Conservation (phyloP, 2,113 vertebrate species). For the Cottus gobio region DNA sequence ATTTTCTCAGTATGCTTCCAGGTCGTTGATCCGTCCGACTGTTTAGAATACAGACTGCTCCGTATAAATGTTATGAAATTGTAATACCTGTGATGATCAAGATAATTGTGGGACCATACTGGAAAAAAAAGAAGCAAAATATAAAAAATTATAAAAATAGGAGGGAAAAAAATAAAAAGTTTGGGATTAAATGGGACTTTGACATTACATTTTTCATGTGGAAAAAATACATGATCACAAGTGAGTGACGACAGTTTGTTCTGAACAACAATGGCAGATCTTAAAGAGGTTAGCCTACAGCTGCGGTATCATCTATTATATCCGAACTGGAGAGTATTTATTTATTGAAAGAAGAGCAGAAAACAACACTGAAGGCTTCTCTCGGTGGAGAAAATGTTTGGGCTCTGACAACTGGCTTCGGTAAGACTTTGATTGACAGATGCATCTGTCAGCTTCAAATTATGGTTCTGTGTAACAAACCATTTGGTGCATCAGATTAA, state of each 20-base stretch:
- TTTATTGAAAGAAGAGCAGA: neutral
- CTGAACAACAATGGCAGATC: neutral
- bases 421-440: neutral
- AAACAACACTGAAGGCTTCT: neutral
- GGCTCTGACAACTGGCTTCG: neutral
- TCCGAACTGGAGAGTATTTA: neutral
- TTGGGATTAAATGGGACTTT: neutral
- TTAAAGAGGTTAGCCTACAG: neutral
- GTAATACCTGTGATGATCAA: neutral
- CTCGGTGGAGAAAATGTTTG: neutral
- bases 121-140: neutral
- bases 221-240: neutral
- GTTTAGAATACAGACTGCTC: neutral
- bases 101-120: neutral
- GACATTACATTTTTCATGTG: neutral
- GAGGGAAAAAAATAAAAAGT: neutral
- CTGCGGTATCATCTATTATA: neutral
- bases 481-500: neutral
- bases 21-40: neutral
- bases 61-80: conserved; percentile 1
- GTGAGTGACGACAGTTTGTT: neutral
- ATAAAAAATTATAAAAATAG: neutral
- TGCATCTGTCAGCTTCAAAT: neutral
- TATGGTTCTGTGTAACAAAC: neutral
- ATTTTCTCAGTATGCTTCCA: neutral